These are phyloP conservation scores for Manis javanica DNA, from an alignment of 2,797 vertebrate species.

Conservation along the genomic window DNA sequence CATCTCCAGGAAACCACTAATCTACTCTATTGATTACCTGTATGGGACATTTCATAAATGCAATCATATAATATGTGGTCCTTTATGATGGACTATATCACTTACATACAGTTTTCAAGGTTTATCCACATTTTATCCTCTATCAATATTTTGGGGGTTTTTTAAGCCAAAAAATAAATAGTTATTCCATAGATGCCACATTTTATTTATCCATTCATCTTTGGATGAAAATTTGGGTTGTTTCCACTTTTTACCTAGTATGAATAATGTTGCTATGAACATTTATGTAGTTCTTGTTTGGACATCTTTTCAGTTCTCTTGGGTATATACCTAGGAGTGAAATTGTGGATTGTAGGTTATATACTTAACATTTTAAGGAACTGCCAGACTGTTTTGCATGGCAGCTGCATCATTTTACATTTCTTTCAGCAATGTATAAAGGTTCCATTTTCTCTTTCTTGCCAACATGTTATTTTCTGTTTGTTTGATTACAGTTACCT, in stretches of 20 bases:
- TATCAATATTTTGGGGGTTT: neutral
- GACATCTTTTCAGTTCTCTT: conserved; percentile 17
- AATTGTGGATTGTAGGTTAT: neutral
- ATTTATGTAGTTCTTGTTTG: neutral
- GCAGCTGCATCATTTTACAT: neutral
- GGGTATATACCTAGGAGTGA: neutral
- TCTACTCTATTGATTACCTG: neutral
- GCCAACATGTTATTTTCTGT: neutral
- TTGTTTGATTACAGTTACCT: neutral
- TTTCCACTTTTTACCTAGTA: neutral
- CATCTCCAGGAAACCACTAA: neutral
- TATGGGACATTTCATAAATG: neutral
- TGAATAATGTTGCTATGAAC: neutral
- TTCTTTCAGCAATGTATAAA: neutral
- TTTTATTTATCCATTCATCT: neutral
- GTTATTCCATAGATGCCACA: neutral
- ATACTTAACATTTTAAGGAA: neutral
- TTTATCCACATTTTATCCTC: neutral
- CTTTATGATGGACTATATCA: neutral
- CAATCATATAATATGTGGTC: too few species aligned
- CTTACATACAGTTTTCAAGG: neutral
- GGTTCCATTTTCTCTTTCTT: conserved; percentile 2
- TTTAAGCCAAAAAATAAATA: neutral
- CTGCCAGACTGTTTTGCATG: neutral
- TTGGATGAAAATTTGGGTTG: neutral